Conservation (phyloP, 1,140 invertebrate genomes). For the Palaemon carinicauda region DNA sequence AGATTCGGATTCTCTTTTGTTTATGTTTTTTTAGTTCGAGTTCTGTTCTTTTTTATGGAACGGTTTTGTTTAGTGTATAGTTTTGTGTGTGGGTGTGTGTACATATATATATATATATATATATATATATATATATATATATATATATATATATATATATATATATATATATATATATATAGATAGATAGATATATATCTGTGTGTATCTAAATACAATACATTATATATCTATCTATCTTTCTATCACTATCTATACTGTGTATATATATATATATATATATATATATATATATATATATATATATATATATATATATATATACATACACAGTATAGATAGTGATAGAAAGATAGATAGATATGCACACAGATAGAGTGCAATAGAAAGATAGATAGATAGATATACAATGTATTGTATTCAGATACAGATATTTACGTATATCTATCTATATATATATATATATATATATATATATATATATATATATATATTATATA, state of each 20-base stretch:
- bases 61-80: background rate
- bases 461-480: too few species aligned
- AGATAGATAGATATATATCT: background rate
- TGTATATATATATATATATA: background rate
- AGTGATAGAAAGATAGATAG: too few species aligned
- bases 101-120: background rate
- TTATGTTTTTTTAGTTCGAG: background rate
- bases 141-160: constrained; percentile 13
- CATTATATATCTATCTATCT: too few species aligned
- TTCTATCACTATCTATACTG: too few species aligned
- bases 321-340: too few species aligned
- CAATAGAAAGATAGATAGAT: too few species aligned
- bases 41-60: background rate
- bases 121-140: background rate
- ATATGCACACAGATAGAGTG: too few species aligned
- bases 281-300: background rate
- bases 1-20: background rate
- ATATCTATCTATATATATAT: too few species aligned
- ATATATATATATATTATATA: too few species aligned
- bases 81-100: background rate
- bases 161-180: background rate
- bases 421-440: too few species aligned
- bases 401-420: too few species aligned
- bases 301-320: background rate
- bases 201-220: background rate